phyloP scores from a whole-genome alignment of 2,797 vertebrate species.

The Anguilla megastoma region DNA sequence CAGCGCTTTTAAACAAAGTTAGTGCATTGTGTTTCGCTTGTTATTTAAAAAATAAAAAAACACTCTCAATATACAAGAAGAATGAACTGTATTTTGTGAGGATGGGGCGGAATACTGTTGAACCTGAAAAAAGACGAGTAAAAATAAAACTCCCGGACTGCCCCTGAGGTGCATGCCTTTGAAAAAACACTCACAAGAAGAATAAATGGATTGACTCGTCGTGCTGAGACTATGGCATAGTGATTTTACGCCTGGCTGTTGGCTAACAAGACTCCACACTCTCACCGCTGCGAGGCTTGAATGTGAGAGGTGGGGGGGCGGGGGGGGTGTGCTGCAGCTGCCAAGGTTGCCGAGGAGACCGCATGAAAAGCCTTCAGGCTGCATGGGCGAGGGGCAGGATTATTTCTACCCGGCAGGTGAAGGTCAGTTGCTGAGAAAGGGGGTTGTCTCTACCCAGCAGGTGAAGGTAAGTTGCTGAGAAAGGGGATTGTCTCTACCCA shows the following conservation, averaged over 20 bases:
- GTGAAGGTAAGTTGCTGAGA: background rate
- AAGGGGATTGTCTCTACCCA: background rate
- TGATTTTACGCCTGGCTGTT: conserved; percentile 76
- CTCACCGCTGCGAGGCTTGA: conserved; percentile 68
- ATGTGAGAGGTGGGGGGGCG: conserved; percentile 51
- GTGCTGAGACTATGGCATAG: conserved; percentile 58
- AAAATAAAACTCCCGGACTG: conserved; percentile 23
- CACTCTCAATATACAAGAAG: background rate
- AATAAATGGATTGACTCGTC: conserved; percentile 67
- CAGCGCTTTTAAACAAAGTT: conserved; percentile 27
- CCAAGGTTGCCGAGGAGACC: conserved; percentile 62
- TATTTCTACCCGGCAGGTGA: conserved; percentile 36
- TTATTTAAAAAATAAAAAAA: background rate
- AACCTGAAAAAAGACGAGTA: background rate
- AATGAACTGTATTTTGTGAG: conserved; percentile 6
- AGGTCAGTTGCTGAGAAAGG: background rate
- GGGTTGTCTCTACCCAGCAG: conserved; percentile 53
- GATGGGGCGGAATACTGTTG: conserved; percentile 17
- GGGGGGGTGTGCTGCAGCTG: conserved; percentile 62
- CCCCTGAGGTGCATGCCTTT: conserved; percentile 36
- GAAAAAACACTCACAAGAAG: conserved; percentile 35
- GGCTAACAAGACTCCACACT: conserved; percentile 69
- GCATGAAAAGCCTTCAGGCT: conserved; percentile 65
- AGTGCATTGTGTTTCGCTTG: conserved; percentile 3
- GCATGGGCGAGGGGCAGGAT: conserved; percentile 63